These are phyloP conservation scores for Meiosimyza platycephala DNA, from an alignment of 2,888 invertebrate genomes.

Conservation along the genomic window DNA sequence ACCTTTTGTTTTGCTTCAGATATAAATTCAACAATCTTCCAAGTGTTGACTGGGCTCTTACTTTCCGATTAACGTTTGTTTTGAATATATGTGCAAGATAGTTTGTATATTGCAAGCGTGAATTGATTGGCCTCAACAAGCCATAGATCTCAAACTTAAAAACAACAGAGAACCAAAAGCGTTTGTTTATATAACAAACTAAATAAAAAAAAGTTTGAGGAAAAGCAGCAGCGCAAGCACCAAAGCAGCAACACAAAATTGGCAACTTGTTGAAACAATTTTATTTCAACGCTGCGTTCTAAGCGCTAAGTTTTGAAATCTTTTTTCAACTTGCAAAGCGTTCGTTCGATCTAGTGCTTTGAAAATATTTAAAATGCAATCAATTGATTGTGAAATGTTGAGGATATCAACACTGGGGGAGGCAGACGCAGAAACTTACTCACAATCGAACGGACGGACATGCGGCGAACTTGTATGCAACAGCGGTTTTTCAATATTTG, in stretches of 20 bases:
- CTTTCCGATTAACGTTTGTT: neutral
- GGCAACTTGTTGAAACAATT: slow-evolving; percentile 33
- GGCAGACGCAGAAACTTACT: slow-evolving; percentile 14
- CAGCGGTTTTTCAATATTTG: slow-evolving; percentile 57
- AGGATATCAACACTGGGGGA: slow-evolving; percentile 14
- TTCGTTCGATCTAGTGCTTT: slow-evolving; percentile 35
- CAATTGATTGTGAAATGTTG: slow-evolving; percentile 45
- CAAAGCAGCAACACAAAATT: slow-evolving; percentile 18
- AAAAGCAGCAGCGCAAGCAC: slow-evolving; percentile 3
- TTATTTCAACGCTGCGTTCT: slow-evolving; percentile 40
- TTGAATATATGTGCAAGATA: neutral
- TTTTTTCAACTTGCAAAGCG: neutral
- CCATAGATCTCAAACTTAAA: slow-evolving; percentile 18
- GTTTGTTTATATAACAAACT: slow-evolving; percentile 5
- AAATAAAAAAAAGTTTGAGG: neutral
- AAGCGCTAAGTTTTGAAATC: neutral
- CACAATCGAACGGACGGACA: neutral
- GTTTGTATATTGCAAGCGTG: slow-evolving; percentile 49
- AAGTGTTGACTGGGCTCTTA: no score
- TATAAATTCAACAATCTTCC: no score
- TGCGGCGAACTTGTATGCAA: neutral
- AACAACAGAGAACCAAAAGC: neutral
- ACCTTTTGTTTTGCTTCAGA: no score
- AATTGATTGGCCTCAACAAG: slow-evolving; percentile 49
- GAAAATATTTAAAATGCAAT: slow-evolving; percentile 50